Conservation (phyloP, 2,797 vertebrate species). For the Streptopelia turtur region DNA sequence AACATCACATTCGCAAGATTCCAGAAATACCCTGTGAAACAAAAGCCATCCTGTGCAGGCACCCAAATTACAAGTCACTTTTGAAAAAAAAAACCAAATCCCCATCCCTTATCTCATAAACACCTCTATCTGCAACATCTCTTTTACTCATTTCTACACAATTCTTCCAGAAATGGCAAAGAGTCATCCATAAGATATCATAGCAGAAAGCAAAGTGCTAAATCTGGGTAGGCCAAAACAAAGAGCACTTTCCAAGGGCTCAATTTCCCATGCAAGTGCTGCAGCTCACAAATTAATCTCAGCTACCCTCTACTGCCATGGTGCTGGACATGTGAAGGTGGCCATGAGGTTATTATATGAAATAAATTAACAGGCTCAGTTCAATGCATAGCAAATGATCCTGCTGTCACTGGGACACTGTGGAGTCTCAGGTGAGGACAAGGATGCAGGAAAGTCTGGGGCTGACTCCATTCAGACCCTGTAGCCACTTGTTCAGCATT, state of each 20-base stretch:
- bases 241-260: background rate
- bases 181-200: background rate
- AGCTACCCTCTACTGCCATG: background rate
- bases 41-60: background rate
- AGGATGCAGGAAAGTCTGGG: background rate
- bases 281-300: background rate
- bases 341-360: accelerated
- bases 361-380: background rate
- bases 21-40: background rate
- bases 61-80: background rate
- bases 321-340: background rate
- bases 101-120: background rate
- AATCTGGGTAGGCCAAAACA: background rate
- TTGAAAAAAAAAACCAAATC: background rate
- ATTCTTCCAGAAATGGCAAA: background rate
- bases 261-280: background rate
- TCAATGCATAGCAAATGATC: background rate
- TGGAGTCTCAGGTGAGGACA: background rate
- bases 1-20: background rate
- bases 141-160: background rate
- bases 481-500: background rate
- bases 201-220: background rate
- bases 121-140: background rate
- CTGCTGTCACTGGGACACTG: background rate
- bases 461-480: background rate